These are phyloP conservation scores for Thereva nobilitata DNA, from an alignment of 2,888 invertebrate genomes.

Conservation along the genomic window DNA sequence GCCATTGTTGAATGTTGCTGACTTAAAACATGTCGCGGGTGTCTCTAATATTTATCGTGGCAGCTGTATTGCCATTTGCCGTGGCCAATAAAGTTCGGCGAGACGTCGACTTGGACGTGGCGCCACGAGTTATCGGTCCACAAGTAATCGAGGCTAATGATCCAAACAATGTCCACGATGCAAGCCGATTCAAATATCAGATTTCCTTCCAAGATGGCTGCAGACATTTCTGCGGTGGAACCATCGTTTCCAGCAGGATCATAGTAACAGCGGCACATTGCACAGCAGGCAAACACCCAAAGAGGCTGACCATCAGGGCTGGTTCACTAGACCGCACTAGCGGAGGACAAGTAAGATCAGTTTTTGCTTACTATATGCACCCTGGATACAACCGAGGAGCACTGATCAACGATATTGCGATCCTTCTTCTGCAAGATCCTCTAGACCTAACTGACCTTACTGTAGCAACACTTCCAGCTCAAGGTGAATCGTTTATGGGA, in stretches of 20 bases:
- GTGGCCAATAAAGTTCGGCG: too few relatives aligned
- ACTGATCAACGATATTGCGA: not conserved
- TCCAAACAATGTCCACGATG: not conserved
- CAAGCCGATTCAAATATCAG: constrained; percentile 2
- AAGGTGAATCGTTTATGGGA: not conserved
- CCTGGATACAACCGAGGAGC: not conserved
- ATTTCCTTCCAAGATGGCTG: not conserved
- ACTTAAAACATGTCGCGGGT: too few relatives aligned
- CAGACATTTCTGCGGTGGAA: not conserved
- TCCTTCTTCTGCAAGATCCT: not conserved
- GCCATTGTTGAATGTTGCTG: too few relatives aligned
- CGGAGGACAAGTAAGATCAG: not conserved
- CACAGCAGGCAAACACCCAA: not conserved
- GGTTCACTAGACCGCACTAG: not conserved
- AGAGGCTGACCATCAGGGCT: not conserved
- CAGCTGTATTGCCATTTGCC: too few relatives aligned
- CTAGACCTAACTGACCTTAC: not conserved
- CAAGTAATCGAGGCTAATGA: too few relatives aligned
- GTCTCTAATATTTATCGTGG: too few relatives aligned
- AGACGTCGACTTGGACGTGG: too few relatives aligned
- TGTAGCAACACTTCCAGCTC: not conserved
- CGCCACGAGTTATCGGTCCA: too few relatives aligned
- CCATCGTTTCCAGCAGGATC: not conserved
- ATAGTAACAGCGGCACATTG: constrained; percentile 5
- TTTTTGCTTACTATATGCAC: constrained; percentile 4